These are phyloP conservation scores for Labeo calbasu DNA, from an alignment of 2,797 vertebrate species.

Conservation along the genomic window DNA sequence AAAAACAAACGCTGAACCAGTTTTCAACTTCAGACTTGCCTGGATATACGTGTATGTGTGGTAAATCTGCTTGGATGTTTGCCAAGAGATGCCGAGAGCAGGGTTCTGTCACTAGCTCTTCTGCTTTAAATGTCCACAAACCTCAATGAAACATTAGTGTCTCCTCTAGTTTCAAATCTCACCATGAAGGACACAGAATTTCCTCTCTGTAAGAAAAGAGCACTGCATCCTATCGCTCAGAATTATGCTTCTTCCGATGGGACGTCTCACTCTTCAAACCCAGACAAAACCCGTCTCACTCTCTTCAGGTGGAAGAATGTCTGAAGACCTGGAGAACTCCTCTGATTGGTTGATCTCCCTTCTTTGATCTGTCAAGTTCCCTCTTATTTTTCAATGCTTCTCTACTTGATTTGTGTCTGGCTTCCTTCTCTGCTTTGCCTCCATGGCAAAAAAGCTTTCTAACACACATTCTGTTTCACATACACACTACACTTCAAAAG, in stretches of 20 bases:
- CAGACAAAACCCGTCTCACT: neutral
- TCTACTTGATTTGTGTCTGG: slow-evolving; percentile 19
- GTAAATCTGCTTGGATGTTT: slow-evolving; percentile 7
- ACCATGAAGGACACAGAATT: slow-evolving; percentile 7
- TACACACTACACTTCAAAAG: no score
- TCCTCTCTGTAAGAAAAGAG: neutral
- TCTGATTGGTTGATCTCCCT: slow-evolving; percentile 30
- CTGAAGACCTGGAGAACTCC: slow-evolving; percentile 14
- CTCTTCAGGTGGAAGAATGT: slow-evolving; percentile 11
- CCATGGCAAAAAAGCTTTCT: slow-evolving; percentile 11
- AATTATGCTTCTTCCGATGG: neutral
- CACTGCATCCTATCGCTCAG: neutral
- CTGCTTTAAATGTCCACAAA: slow-evolving; percentile 15
- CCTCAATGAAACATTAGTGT: slow-evolving; percentile 1
- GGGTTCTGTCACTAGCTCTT: neutral
- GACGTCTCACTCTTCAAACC: slow-evolving; percentile 5
- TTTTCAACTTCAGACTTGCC: neutral
- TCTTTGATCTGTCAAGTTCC: slow-evolving; percentile 29
- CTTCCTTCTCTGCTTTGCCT: slow-evolving; percentile 4
- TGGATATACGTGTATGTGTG: neutral
- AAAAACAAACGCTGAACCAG: slow-evolving; percentile 15
- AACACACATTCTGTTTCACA: neutral
- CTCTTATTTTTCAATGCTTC: neutral
- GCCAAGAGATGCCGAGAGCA: neutral
- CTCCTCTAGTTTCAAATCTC: neutral